Evolutionary conservation across 2,113 vertebrate species (phyloP).

Genomic region (Spermophilus dauricus): DNA sequence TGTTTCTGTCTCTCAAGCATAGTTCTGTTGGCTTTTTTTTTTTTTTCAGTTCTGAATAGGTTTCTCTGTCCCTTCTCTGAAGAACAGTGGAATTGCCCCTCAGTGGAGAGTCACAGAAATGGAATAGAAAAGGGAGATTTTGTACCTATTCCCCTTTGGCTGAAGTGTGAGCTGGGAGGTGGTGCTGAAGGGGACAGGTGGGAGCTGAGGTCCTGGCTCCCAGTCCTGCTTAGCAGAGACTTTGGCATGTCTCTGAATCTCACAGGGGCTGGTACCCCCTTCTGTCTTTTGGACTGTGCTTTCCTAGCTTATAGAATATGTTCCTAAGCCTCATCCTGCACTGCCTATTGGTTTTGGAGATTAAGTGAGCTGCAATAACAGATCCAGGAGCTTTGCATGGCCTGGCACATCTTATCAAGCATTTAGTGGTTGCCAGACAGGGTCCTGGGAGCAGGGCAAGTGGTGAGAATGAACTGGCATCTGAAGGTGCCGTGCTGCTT

Average conservation of each 20-base stretch:
- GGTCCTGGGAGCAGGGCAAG: background rate
- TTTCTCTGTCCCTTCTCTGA: background rate
- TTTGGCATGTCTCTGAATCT: fast-evolving
- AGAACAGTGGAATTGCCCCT: background rate
- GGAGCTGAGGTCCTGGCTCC: fast-evolving
- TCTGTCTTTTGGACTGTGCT: background rate
- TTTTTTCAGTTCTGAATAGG: fast-evolving
- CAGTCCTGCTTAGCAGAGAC: background rate
- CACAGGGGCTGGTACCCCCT: background rate
- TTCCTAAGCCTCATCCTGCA: background rate
- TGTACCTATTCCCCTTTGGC: background rate
- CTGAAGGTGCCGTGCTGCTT: fast-evolving
- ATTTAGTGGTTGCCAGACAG: background rate
- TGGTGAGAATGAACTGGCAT: background rate
- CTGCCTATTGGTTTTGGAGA: background rate
- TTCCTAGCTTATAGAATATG: background rate
- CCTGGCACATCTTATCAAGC: too few relatives aligned
- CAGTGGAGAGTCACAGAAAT: background rate
- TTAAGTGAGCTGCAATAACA: background rate
- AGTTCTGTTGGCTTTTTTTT: background rate
- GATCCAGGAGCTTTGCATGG: fast-evolving
- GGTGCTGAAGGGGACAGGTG: too few relatives aligned
- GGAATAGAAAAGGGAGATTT: background rate
- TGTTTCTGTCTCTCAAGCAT: background rate
- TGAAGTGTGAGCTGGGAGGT: fast-evolving